Evolutionary conservation across 2,113 vertebrate species (phyloP), one percentile per base, ranked within the genome.

Genomic region (Amphilophus citrinellus): DNA sequence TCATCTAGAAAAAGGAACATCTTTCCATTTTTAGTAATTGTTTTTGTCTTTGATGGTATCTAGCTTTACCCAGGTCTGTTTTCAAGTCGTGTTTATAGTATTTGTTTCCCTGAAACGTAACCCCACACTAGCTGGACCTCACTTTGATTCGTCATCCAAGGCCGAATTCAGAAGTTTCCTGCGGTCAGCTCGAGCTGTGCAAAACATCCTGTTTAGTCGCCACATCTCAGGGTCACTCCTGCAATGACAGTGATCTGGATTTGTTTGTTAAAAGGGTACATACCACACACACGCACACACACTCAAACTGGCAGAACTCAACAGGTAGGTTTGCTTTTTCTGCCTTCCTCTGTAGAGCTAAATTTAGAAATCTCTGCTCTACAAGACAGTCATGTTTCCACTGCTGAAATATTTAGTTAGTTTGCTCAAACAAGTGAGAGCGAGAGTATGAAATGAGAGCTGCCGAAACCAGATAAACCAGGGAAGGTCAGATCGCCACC

Each of bases 141-240:
- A 61, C 44, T 73, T 60, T 78, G 68, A 87, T 60, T 77, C 37
- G 37, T 73, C 7, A 4, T 78, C 20, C 24, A 58, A 78, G 56
- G 56, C 53, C 56, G 71, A 83, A 84, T 59, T 84, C 71, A 87
- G 56, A 86, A 60, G 66, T 75, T 85, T 81, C 76, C 73, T 47
- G 35, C 20, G 58, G 71, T 79, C 61, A 30, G n/a, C 61, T 84
- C 79, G 87, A 89, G 84, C 87, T 77, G 83, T 92, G 80, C 88
- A 87, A 90, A 89, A 80, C 91, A 90, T 94, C 85, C 90, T 82
- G 90, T 93, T 83, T 68, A 76, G 79, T 42, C 71, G 17, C n/a
- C 56, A n/a, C 68, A 84, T 84, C 73, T 95, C 91, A 94, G 95
- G 93, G 94, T 95, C 93, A 88, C 79, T 86, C 37, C 47, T 84